A percentile compares a stretch with the other conserved stretches of the same genome.
These are phyloP conservation scores for Andrena minutula DNA, from an alignment of 2,888 invertebrate genomes.

Conservation along the genomic window DNA sequence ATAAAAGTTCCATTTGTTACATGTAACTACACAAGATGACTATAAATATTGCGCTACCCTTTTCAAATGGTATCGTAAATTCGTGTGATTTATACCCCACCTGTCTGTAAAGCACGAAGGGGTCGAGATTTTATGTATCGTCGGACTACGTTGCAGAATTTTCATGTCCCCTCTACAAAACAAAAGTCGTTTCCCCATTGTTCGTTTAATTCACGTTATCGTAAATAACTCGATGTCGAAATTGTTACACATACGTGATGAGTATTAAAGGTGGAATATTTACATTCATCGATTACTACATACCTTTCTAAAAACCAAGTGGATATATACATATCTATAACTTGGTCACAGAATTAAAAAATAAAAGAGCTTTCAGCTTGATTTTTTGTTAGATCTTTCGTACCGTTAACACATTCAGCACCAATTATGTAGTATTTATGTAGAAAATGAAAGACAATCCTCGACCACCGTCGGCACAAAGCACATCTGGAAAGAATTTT, in stretches of 20 bases:
- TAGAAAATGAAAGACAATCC: slow-evolving; percentile 44
- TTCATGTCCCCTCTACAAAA: slow-evolving; percentile 67
- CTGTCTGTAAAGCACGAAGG: slow-evolving; percentile 66
- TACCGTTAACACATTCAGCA: no score
- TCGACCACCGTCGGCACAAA: slow-evolving; percentile 26
- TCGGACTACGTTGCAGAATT: slow-evolving; percentile 68
- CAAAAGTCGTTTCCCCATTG: slow-evolving; percentile 26
- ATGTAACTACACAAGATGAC: slow-evolving; percentile 83
- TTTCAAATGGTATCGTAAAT: slow-evolving; percentile 83
- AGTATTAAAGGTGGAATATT: not conserved
- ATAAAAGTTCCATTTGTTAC: slow-evolving; percentile 84
- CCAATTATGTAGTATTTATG: no score
- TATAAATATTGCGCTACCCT: slow-evolving; percentile 84
- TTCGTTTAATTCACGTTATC: slow-evolving; percentile 25
- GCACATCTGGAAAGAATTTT: slow-evolving; percentile 65
- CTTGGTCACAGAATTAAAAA: no score
- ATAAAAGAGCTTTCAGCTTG: no score
- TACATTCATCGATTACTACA: no score
- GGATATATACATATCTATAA: no score
- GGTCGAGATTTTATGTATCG: slow-evolving; percentile 57
- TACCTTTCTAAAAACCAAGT: no score
- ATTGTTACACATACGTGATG: slow-evolving; percentile 1
- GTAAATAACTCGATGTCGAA: not conserved
- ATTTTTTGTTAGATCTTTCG: no score
- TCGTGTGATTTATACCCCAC: slow-evolving; percentile 80